Conservation (phyloP, 1,140 invertebrate species). For the Saccostrea echinata region DNA sequence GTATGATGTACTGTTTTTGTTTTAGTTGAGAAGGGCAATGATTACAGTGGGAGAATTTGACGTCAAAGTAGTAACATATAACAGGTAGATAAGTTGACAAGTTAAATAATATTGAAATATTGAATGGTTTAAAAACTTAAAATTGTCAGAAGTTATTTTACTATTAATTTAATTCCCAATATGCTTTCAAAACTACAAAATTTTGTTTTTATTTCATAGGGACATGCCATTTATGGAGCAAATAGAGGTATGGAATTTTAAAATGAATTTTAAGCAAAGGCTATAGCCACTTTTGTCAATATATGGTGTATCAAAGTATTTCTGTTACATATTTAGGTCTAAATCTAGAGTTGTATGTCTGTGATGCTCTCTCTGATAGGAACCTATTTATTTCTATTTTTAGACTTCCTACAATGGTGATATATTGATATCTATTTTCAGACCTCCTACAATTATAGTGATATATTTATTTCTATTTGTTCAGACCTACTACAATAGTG, state of each 20-base stretch:
- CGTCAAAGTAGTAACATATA: slow-evolving; percentile 58
- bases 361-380: no score
- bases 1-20: slow-evolving; percentile 20
- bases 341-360: no score
- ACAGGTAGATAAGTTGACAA: not conserved
- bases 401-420: no score
- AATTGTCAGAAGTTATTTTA: no score
- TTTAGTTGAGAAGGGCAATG: slow-evolving; percentile 73
- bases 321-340: no score
- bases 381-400: no score
- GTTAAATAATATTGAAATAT: not conserved
- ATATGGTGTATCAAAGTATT: no score
- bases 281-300: not conserved
- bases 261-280: not conserved
- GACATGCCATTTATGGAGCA: slow-evolving; percentile 65
- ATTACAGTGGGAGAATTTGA: slow-evolving; percentile 77
- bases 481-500: no score
- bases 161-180: not conserved
- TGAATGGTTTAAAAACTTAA: no score
- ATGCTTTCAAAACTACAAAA: not conserved
- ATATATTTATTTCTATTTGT: no score
- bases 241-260: slow-evolving; percentile 65
- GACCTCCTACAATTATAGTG: no score
- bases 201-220: slow-evolving; percentile 57
- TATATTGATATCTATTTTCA: no score